phyloP scores from a whole-genome alignment of 2,888 invertebrate species.

The Mimas tiliae region DNA sequence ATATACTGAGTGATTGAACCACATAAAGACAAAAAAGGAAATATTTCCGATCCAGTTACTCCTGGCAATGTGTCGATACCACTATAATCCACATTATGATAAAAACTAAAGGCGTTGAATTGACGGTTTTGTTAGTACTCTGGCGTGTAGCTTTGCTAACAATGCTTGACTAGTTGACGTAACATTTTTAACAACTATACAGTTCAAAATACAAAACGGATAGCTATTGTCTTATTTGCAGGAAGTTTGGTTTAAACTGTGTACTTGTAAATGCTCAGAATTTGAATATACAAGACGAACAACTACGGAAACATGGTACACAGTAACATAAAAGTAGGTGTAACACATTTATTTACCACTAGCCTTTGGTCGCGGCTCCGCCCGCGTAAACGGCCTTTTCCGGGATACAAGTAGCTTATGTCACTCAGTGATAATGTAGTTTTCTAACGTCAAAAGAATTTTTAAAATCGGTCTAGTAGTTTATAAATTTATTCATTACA shows the following conservation, averaged over 20 bases:
- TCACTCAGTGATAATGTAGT: too few relatives aligned
- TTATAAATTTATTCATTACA: too few relatives aligned
- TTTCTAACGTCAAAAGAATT: too few relatives aligned
- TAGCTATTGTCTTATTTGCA: constrained; percentile 3
- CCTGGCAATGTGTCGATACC: constrained; percentile 16
- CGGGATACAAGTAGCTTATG: too few relatives aligned
- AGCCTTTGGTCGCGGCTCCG: too few relatives aligned
- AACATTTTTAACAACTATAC: neutral
- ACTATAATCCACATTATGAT: constrained; percentile 1
- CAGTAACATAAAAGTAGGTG: neutral
- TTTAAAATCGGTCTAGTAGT: too few relatives aligned
- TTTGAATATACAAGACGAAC: constrained; percentile 3
- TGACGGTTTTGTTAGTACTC: neutral
- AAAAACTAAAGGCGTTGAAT: constrained; percentile 10
- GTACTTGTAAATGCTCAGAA: constrained; percentile 9
- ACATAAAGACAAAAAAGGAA: constrained; percentile 10
- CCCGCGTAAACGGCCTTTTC: too few relatives aligned
- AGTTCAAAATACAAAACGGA: neutral
- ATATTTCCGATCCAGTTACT: constrained; percentile 9
- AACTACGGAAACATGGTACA: neutral
- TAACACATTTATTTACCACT: too few relatives aligned
- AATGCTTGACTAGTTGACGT: neutral
- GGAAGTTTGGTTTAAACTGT: constrained; percentile 10
- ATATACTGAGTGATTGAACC: neutral
- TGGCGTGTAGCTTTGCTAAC: neutral